Evolutionary conservation across 2,113 vertebrate genomes (phyloP).

Genomic region (Hemibagrus wyckioides): DNA sequence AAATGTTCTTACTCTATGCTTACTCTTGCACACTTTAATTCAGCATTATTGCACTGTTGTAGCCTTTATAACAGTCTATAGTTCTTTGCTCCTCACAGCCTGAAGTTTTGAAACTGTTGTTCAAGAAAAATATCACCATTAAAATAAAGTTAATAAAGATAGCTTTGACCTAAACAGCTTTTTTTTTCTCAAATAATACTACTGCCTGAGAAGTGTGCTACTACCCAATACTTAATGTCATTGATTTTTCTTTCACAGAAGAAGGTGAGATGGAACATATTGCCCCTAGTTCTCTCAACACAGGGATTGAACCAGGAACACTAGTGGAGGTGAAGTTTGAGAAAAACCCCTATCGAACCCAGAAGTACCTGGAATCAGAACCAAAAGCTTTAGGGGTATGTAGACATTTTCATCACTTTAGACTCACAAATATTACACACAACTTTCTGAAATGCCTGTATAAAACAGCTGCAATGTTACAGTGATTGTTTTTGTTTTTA

Average conservation of each 20-base stretch:
- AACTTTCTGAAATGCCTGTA: neutral
- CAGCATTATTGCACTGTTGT: too few species aligned
- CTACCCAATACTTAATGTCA: neutral
- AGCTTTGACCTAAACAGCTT: neutral
- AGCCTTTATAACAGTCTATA: neutral
- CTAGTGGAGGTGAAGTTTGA: constrained; percentile 68
- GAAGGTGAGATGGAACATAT: constrained; percentile 1
- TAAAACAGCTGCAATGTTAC: neutral
- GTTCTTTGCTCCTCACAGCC: neutral
- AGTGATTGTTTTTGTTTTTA: constrained; percentile 7
- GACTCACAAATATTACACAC: neutral
- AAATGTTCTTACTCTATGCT: too few species aligned
- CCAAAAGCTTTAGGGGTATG: constrained; percentile 73
- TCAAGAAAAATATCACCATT: neutral
- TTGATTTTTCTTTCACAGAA: constrained; percentile 22
- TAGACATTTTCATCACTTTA: neutral
- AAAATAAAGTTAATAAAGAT: neutral
- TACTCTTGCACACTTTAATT: too few species aligned
- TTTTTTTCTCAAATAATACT: neutral
- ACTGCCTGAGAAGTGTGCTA: neutral
- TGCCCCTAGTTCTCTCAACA: neutral
- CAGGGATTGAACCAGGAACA: constrained; percentile 41
- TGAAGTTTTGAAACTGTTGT: too few species aligned
- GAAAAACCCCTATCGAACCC: constrained; percentile 57
- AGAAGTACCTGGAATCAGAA: constrained; percentile 73